A percentile compares a stretch with the other conserved stretches of the same genome.
These are phyloP conservation scores for Brachionus calyciflorus DNA, from an alignment of 1,140 invertebrate genomes.

Conservation along the genomic window DNA sequence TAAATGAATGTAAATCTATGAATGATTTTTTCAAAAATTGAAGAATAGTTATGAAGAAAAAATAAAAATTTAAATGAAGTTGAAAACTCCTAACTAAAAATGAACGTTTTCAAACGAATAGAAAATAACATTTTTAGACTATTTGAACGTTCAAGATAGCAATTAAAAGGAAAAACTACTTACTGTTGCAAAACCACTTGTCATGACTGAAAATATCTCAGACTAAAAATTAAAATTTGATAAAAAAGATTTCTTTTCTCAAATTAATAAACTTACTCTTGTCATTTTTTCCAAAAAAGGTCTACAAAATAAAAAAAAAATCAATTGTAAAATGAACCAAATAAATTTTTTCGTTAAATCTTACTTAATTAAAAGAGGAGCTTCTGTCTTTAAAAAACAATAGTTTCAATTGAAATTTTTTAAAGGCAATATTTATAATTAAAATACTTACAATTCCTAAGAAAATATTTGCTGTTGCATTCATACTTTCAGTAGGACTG, in stretches of 20 bases:
- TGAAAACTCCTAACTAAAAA: too few relatives aligned
- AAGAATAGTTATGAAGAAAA: too few relatives aligned
- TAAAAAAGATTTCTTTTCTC: not conserved
- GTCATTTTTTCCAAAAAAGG: slow-evolving; percentile 47
- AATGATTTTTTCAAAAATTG: too few relatives aligned
- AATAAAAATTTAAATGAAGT: too few relatives aligned
- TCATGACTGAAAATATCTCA: slow-evolving; percentile 84
- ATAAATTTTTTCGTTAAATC: not conserved
- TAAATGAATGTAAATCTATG: too few relatives aligned
- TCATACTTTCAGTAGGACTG: slow-evolving; percentile 47
- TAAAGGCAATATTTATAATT: not conserved
- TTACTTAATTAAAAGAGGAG: slow-evolving; percentile 29
- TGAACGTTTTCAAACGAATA: too few relatives aligned
- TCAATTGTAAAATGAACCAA: not conserved
- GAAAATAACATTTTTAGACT: too few relatives aligned
- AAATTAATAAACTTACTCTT: not conserved
- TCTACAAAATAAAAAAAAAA: not conserved
- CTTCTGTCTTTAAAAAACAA: slow-evolving; percentile 15
- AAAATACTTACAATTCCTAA: slow-evolving; percentile 50
- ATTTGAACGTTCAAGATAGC: too few relatives aligned
- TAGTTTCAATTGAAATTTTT: not conserved
- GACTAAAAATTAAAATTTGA: not conserved
- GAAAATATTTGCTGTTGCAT: slow-evolving; percentile 59
- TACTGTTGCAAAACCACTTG: slow-evolving; percentile 87
- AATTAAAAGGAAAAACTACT: too few relatives aligned